A percentile compares a stretch with the other conserved stretches of the same genome.
Conservation (phyloP, 1,140 invertebrate species). For the Penaeus japonicus region DNA sequence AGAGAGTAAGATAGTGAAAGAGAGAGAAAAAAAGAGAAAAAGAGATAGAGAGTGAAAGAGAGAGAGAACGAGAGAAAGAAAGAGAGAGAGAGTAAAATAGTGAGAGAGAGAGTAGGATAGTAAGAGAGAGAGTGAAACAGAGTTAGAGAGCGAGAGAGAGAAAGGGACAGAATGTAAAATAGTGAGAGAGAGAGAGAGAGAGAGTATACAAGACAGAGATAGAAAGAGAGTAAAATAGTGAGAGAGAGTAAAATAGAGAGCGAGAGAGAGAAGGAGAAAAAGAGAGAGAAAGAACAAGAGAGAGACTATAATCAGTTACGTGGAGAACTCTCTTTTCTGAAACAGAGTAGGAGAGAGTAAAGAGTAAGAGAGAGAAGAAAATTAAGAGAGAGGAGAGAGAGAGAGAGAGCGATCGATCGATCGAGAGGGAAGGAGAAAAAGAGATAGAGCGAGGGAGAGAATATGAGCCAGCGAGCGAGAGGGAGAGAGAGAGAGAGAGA, state of each 20-base stretch:
- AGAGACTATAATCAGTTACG: no score
- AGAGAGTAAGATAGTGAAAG: no score
- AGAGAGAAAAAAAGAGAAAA: not conserved
- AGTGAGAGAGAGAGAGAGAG: not conserved
- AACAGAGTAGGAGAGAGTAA: no score
- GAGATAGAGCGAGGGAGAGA: not conserved
- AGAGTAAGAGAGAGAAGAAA: not conserved
- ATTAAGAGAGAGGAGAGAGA: not conserved
- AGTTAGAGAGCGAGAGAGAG: not conserved
- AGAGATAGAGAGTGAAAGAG: not conserved
- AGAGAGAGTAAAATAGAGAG: not conserved
- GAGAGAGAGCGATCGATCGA: not conserved
- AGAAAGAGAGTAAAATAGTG: not conserved
- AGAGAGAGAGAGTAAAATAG: not conserved
- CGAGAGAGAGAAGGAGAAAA: no score
- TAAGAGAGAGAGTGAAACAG: not conserved
- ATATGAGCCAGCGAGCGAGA: no score
- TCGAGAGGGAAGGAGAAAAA: not conserved
- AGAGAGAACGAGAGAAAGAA: not conserved
- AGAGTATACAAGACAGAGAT: not conserved
- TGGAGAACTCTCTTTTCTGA: no score
- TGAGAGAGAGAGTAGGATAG: not conserved
- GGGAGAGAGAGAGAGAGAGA: not conserved
- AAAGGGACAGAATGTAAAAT: no score
- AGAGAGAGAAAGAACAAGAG: not conserved